Conservation (phyloP, 30 jellyfish, hydroid and myxozoan genomes). For the Aurelia sp. region DNA sequence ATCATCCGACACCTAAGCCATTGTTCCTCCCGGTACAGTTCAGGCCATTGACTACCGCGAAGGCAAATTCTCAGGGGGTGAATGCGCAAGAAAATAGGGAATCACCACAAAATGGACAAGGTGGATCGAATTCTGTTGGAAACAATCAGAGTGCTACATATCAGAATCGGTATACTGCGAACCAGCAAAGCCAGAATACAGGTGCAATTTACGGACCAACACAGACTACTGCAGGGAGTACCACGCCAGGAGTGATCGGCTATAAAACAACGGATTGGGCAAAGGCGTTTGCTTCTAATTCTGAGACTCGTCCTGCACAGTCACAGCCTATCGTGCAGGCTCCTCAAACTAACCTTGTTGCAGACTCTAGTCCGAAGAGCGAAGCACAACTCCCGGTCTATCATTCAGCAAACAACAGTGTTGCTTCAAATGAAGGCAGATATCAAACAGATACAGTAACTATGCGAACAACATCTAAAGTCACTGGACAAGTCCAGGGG, state of each 20-base stretch:
- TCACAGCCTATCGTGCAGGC: not conserved
- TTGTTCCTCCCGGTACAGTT: constrained; percentile 9
- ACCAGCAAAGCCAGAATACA: not conserved
- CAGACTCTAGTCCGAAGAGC: not conserved
- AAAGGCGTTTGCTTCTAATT: constrained; percentile 18
- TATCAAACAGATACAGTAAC: constrained; percentile 35
- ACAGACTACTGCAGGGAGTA: not conserved
- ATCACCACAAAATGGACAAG: not conserved
- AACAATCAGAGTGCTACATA: not conserved
- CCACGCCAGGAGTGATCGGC: constrained; percentile 38
- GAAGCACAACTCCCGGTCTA: not conserved
- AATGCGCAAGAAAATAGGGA: not conserved
- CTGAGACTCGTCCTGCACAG: not conserved
- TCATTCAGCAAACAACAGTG: not conserved
- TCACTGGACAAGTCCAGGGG: not conserved
- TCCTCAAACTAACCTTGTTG: not conserved
- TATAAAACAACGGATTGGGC: constrained; percentile 61
- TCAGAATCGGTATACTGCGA: not conserved
- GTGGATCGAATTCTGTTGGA: not conserved
- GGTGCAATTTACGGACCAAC: not conserved
- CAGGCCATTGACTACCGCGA: not conserved
- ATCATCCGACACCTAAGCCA: constrained; percentile 60
- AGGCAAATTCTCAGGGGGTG: constrained; percentile 1
- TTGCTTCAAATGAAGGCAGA: constrained; percentile 18
- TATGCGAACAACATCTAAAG: constrained; percentile 14